phyloP scores from a whole-genome alignment of 2,888 invertebrate species.

The Lampropteryx suffumata region DNA sequence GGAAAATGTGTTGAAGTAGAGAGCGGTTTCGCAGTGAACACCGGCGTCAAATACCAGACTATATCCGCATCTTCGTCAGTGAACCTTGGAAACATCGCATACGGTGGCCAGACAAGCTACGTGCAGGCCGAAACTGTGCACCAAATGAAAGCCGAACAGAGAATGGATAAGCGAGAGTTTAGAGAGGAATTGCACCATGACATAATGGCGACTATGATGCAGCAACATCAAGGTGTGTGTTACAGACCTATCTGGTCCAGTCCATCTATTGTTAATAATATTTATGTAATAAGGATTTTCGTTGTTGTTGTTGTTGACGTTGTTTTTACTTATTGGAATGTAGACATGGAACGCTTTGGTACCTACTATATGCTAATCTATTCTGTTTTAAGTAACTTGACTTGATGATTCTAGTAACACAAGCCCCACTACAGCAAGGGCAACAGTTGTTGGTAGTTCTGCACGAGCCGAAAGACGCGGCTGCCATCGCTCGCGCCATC shows the following conservation, averaged over 20 bases:
- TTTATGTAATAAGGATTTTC: too few species aligned
- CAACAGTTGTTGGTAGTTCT: constrained; percentile 79
- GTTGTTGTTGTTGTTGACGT: too few species aligned
- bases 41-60: constrained; percentile 77
- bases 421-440: constrained; percentile 71
- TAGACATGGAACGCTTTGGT: too few species aligned
- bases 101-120: constrained; percentile 68
- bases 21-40: constrained; percentile 56
- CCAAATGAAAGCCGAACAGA: constrained; percentile 62
- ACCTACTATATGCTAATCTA: too few species aligned
- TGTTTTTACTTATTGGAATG: too few species aligned
- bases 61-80: constrained; percentile 75
- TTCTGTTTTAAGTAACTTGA: background rate
- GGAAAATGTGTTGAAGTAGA: constrained; percentile 13
- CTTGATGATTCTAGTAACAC: constrained; percentile 29
- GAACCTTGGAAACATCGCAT: constrained; percentile 69
- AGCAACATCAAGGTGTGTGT: constrained; percentile 65
- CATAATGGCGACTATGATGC: constrained; percentile 77
- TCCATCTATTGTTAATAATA: too few species aligned
- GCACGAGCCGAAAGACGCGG: constrained; percentile 77
- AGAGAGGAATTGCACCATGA: constrained; percentile 83
- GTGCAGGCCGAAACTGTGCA: constrained; percentile 59
- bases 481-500: constrained; percentile 76
- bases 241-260: background rate
- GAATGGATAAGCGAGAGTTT: constrained; percentile 70